These are phyloP conservation scores for Elegia similella DNA, from an alignment of 2,888 invertebrate genomes.

Conservation along the genomic window DNA sequence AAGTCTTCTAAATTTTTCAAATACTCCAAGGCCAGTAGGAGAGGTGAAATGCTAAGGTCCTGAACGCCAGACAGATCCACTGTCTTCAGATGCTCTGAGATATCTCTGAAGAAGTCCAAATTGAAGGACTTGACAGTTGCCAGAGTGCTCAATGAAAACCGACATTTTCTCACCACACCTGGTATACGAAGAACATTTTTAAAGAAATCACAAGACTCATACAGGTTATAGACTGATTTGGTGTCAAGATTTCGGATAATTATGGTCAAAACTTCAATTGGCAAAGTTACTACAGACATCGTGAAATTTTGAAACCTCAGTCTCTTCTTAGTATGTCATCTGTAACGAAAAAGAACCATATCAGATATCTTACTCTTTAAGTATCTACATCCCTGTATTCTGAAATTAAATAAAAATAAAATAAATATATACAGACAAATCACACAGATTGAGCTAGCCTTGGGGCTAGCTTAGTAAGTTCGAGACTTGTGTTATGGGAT, in stretches of 20 bases:
- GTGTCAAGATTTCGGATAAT: slow-evolving; percentile 10
- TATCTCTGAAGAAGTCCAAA: neutral
- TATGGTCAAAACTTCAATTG: slow-evolving; percentile 6
- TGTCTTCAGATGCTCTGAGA: neutral
- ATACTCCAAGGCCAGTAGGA: neutral
- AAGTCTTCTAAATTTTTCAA: neutral
- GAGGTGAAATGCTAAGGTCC: neutral
- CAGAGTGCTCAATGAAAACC: neutral
- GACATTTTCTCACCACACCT: neutral
- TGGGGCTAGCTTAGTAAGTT: no score
- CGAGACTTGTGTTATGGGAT: no score
- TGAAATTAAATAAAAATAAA: no score
- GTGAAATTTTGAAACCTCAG: slow-evolving; percentile 17
- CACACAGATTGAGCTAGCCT: no score
- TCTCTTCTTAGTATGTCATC: no score
- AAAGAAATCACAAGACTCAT: neutral
- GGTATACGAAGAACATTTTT: neutral
- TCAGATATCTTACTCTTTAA: no score
- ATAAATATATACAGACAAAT: no score
- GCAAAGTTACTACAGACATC: slow-evolving; percentile 14
- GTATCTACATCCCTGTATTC: no score
- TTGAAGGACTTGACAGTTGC: neutral
- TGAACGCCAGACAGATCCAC: neutral
- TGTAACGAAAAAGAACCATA: no score
- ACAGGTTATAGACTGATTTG: neutral